Evolutionary conservation across 2,797 vertebrate genomes (phyloP).

Genomic region (Helicolenus hilgendorfi): DNA sequence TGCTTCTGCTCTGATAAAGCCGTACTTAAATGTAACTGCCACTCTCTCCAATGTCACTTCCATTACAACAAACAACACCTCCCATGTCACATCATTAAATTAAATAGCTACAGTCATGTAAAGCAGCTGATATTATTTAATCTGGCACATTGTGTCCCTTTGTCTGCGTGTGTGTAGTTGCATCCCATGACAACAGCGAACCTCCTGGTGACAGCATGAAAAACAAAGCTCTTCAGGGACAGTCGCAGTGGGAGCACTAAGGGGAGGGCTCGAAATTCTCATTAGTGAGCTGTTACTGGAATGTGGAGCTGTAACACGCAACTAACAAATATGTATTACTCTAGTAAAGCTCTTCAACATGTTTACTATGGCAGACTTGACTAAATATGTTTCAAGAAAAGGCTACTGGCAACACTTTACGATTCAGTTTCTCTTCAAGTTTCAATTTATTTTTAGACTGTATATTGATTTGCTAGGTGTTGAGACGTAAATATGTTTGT

Average conservation of each 20-base stretch:
- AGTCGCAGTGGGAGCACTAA: background rate
- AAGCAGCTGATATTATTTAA: background rate
- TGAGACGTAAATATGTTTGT: background rate
- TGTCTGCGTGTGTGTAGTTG: conserved; percentile 26
- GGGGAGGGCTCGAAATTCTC: conserved; percentile 33
- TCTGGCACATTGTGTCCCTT: conserved; percentile 8
- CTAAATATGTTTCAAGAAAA: background rate
- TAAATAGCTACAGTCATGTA: background rate
- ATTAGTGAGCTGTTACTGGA: conserved; percentile 44
- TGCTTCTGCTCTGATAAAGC: background rate
- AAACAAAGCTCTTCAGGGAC: conserved; percentile 80
- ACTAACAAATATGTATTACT: background rate
- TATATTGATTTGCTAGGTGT: background rate
- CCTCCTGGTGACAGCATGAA: conserved; percentile 72
- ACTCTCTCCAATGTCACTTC: background rate
- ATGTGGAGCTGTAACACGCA: background rate
- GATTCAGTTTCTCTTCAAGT: background rate
- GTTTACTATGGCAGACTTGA: background rate
- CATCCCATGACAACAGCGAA: conserved; percentile 74
- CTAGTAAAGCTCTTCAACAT: background rate
- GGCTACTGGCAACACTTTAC: background rate
- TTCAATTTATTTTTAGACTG: background rate
- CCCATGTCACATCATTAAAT: background rate
- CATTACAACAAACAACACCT: background rate
- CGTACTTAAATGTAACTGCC: background rate